Percentiles rank a stretch among this genome's conserved stretches.
Evolutionary conservation across 2,888 invertebrate genomes (phyloP).

Genomic region (Ceriagrion tenellum): DNA sequence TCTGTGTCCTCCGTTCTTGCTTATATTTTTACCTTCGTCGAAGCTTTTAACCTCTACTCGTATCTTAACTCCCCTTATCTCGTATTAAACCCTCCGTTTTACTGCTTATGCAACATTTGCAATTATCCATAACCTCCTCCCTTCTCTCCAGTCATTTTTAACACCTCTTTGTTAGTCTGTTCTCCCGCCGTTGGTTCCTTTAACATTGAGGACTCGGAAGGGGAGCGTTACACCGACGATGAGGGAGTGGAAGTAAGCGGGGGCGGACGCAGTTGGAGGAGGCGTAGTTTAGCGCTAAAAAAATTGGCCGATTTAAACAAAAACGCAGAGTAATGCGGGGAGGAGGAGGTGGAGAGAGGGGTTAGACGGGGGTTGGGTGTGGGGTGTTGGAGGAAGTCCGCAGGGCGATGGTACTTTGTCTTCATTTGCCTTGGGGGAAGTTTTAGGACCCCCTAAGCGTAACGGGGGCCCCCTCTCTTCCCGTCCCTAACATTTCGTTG

Average conservation of each 20-base stretch:
- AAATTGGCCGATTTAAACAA: not conserved
- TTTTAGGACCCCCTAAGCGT: slow-evolving; percentile 46
- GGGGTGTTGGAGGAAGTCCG: not conserved
- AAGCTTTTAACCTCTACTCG: too few relatives aligned
- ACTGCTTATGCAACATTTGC: too few relatives aligned
- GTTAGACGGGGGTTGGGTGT: not conserved
- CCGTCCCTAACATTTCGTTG: not conserved
- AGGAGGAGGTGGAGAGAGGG: not conserved
- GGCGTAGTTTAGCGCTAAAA: not conserved
- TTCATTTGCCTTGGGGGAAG: slow-evolving; percentile 64
- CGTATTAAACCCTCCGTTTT: too few relatives aligned
- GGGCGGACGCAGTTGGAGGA: not conserved
- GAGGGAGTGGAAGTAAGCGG: not conserved
- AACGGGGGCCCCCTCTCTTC: slow-evolving; percentile 1
- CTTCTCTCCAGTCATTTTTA: too few relatives aligned
- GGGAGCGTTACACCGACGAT: not conserved
- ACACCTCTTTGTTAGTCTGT: too few relatives aligned
- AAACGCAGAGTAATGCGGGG: not conserved
- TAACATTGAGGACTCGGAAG: not conserved
- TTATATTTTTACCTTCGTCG: too few relatives aligned
- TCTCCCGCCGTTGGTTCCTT: too few relatives aligned
- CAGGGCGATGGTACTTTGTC: slow-evolving; percentile 50
- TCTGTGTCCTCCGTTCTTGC: too few relatives aligned
- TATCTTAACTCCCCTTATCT: too few relatives aligned
- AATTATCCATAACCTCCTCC: too few relatives aligned